phyloP scores from a whole-genome alignment of 1,140 invertebrate species.

The Belonocnema kinseyi region DNA sequence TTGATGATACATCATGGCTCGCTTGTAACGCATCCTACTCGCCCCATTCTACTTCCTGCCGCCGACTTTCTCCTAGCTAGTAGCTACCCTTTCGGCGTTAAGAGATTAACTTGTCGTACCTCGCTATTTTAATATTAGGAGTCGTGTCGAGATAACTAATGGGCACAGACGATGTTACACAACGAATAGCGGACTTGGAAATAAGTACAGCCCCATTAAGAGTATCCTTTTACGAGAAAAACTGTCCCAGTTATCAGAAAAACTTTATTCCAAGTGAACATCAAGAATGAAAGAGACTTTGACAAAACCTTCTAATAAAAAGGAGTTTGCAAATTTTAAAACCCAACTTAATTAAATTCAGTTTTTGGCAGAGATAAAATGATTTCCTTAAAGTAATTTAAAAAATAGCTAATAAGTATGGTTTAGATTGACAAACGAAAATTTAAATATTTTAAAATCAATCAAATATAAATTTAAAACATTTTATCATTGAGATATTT shows the following conservation, averaged over 20 bases:
- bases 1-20: slow-evolving; percentile 58
- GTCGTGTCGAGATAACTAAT: neutral
- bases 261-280: no score
- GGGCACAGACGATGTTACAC: neutral
- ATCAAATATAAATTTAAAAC: neutral
- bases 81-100: slow-evolving; percentile 59
- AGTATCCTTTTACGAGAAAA: no score
- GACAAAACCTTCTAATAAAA: no score
- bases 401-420: no score
- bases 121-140: slow-evolving; percentile 59
- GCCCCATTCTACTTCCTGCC: slow-evolving; percentile 31
- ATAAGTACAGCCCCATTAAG: no score
- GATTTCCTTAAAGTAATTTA: no score
- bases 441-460: neutral
- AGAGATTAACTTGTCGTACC: slow-evolving; percentile 65
- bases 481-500: neutral
- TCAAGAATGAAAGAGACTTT: no score
- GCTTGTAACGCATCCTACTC: slow-evolving; percentile 24
- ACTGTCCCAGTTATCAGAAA: no score
- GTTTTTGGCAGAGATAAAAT: no score
- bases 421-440: neutral
- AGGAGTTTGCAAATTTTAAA: no score
- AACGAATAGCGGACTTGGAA: no score
- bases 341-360: no score
- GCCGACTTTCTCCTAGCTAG: slow-evolving; percentile 43